A percentile compares a stretch with the other conserved stretches of the same genome.
Conservation (phyloP, 92 coral and sea anemone species). For the Phenganax subtilis region DNA sequence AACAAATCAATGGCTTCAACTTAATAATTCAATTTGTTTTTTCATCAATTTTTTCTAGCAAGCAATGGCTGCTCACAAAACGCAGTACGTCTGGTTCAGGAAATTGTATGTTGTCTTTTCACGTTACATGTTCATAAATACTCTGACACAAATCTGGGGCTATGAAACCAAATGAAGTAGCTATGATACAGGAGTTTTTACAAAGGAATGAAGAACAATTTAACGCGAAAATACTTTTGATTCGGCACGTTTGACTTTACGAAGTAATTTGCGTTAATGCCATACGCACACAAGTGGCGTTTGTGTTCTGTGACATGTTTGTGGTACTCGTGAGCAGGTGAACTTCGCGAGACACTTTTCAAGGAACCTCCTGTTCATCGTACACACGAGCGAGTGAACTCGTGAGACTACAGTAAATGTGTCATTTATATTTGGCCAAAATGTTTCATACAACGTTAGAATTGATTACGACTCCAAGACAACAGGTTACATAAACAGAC, state of each 20-base stretch:
- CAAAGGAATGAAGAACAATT: not conserved
- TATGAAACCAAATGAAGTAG: not conserved
- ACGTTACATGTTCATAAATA: conserved; percentile 81
- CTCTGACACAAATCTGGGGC: conserved; percentile 45
- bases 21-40: not conserved
- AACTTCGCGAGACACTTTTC: no score
- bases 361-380: no score
- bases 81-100: conserved; percentile 89
- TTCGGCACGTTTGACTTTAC: not conserved
- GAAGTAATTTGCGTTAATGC: no score
- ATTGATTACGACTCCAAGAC: no score
- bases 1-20: not conserved
- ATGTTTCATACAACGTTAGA: no score
- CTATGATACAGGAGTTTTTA: not conserved
- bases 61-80: conserved; percentile 88
- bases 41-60: conserved; percentile 44
- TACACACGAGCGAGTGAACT: no score
- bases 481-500: no score
- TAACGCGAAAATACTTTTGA: not conserved
- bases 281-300: no score
- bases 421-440: no score
- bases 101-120: conserved; percentile 67
- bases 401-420: no score
- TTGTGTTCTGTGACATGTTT: no score
- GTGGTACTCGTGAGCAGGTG: no score